Evolutionary conservation across 2,113 vertebrate genomes (phyloP).

Genomic region (Rhodinocichla rosea): DNA sequence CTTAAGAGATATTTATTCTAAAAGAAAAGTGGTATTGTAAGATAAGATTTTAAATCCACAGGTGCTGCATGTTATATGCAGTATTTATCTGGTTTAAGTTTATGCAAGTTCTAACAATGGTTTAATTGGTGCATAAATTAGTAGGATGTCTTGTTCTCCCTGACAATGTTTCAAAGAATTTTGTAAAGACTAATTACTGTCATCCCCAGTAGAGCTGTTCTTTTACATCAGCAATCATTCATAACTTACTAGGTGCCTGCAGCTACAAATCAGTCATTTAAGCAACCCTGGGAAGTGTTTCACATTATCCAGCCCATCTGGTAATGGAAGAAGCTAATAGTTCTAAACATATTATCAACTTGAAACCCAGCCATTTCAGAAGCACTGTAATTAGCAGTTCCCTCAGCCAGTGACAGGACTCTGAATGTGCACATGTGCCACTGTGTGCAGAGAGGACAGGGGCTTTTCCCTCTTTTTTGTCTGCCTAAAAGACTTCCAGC

Average conservation of each 20-base stretch:
- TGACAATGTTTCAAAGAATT: background rate
- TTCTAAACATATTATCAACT: conserved; percentile 1
- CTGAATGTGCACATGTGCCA: background rate
- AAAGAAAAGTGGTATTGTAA: background rate
- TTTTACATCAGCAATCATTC: conserved; percentile 29
- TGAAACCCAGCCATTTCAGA: background rate
- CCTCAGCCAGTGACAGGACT: background rate
- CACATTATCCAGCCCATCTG: conserved; percentile 16
- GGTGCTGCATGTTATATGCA: background rate
- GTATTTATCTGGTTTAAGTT: background rate
- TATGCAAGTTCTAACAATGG: background rate
- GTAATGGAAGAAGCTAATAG: background rate
- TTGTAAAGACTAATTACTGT: conserved; percentile 11
- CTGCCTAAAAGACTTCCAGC: background rate
- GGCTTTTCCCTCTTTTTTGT: background rate
- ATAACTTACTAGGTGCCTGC: conserved; percentile 32
- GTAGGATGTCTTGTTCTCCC: background rate
- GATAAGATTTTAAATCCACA: background rate
- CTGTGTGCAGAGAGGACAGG: background rate
- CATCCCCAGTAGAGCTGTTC: background rate
- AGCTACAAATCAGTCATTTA: conserved; percentile 37
- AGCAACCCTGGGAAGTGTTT: conserved; percentile 10
- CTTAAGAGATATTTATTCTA: background rate
- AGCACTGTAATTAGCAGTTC: background rate
- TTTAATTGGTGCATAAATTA: background rate